A percentile compares a stretch with the other conserved stretches of the same genome.
These are phyloP conservation scores for Drosophila ogumai DNA, from an alignment of 1,140 invertebrate species.

Conservation along the genomic window DNA sequence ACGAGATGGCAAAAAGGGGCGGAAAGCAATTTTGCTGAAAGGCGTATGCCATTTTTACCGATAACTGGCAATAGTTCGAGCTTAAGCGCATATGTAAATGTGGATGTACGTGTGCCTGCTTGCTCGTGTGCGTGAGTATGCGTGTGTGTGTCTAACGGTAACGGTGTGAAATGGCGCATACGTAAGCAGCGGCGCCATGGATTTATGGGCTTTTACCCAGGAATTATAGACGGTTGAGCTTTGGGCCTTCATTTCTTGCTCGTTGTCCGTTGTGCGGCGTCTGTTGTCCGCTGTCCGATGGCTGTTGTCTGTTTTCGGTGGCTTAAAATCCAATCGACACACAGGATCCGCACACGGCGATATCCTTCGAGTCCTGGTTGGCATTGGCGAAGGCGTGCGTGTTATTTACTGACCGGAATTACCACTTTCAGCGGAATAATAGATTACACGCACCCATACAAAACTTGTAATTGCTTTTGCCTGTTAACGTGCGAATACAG, in stretches of 20 bases:
- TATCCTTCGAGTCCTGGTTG: slow-evolving; percentile 33
- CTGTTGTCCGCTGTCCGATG: slow-evolving; percentile 24
- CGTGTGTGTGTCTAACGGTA: slow-evolving; percentile 64
- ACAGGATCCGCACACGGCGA: slow-evolving; percentile 12
- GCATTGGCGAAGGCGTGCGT: slow-evolving; percentile 64
- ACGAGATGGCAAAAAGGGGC: slow-evolving; percentile 34
- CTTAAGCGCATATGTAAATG: slow-evolving; percentile 44
- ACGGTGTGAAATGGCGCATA: slow-evolving; percentile 83
- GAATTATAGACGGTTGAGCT: slow-evolving; percentile 78
- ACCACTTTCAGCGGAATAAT: slow-evolving; percentile 82
- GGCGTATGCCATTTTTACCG: slow-evolving; percentile 71
- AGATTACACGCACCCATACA: slow-evolving; percentile 66
- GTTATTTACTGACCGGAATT: slow-evolving; percentile 83
- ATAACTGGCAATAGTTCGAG: slow-evolving; percentile 62
- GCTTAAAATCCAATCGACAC: slow-evolving; percentile 77
- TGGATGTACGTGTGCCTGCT: slow-evolving; percentile 1
- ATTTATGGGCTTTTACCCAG: slow-evolving; percentile 80
- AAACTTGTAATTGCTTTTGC: slow-evolving; percentile 44
- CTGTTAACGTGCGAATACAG: slow-evolving; percentile 43
- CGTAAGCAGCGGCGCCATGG: slow-evolving; percentile 69
- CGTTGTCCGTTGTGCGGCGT: slow-evolving; percentile 34
- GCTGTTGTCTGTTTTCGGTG: slow-evolving; percentile 44
- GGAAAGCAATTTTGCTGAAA: slow-evolving; percentile 78
- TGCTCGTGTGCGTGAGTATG: not conserved
- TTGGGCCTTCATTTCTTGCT: slow-evolving; percentile 55